phyloP scores from a whole-genome alignment of 1,140 invertebrate species.

The Drosophila melanogaster region Release_6_plus_ISO1_MT NT_033777.3:26139501-26140000 shows the following conservation, averaged over 20 bases:
- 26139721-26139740: slow-evolving; percentile 10
- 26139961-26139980: slow-evolving; percentile 46
- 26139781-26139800: slow-evolving; percentile 14
- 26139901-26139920: slow-evolving; percentile 80
- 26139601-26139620: slow-evolving; percentile 24
- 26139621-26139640: slow-evolving; percentile 12
- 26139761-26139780: slow-evolving; percentile 39
- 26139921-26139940: slow-evolving; percentile 70
- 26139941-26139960: slow-evolving; percentile 38
- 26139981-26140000: slow-evolving; percentile 6
- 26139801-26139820: slow-evolving; percentile 36
- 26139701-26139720: slow-evolving; percentile 13
- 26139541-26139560: slow-evolving; percentile 10
- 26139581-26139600: not conserved
- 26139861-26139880: slow-evolving; percentile 48
- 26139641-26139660: slow-evolving; percentile 2
- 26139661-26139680: not conserved
- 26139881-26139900: slow-evolving; percentile 69
- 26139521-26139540: slow-evolving; percentile 7
- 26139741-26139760: slow-evolving; percentile 8
- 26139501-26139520: slow-evolving; percentile 31
- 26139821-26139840: slow-evolving; percentile 37
- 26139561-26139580: slow-evolving; percentile 20
- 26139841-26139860: slow-evolving; percentile 42
- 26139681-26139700: slow-evolving; percentile 1